Base-by-base conservation (phyloP, 2,113 vertebrate species). In the Murina feae region DNA sequence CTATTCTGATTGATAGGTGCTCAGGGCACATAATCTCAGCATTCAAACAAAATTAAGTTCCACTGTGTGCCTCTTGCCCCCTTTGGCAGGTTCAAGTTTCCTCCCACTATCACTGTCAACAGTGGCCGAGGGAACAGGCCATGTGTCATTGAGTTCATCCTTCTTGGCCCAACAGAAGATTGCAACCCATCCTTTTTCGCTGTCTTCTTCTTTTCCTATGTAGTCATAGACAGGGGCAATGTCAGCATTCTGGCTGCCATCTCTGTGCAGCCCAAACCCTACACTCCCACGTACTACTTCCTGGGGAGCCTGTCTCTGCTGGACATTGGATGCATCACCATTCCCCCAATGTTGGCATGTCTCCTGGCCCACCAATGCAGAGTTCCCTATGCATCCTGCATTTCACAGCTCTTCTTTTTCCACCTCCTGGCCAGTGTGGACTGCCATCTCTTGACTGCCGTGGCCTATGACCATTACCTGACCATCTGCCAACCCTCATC, bases 381-480 rank as follows among this genome's bases (percentile, higher is more conserved):
- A 39, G 88, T 96, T 47, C 65, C 93, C 37, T 95, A 72, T 66
- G 58, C 39, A 18, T 39, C 86, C 11, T 96, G 87, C 71, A 21
- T 95, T 21, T 82, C 78, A n/a, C 86, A 95, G 53, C 66, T 82
- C 44, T 95, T 93, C 53, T 87, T 95, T 23, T 87, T 87, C 51
- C 60, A 95, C 37, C 86, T 93, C 71, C 88, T 96, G 83, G 75
- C 42, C 9, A 75, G 65, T 6, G 60, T 93, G 28, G 86, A 90
- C 71, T 83, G 82, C 20, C 93, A 96, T 69, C 89, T 97, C 16
- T 60, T 96, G 76, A 96, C 86, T 30, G 89, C 86, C 81, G 94
- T 90, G 95, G 94, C 95, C 37, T 95, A 91, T 55, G 90, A 91
- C 58, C 30, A 11, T 30, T 96, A 94, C 51, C 39, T 94, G n/a